Base-by-base conservation (phyloP, 2,113 vertebrate genomes). In the Tyrannus savana region DNA sequence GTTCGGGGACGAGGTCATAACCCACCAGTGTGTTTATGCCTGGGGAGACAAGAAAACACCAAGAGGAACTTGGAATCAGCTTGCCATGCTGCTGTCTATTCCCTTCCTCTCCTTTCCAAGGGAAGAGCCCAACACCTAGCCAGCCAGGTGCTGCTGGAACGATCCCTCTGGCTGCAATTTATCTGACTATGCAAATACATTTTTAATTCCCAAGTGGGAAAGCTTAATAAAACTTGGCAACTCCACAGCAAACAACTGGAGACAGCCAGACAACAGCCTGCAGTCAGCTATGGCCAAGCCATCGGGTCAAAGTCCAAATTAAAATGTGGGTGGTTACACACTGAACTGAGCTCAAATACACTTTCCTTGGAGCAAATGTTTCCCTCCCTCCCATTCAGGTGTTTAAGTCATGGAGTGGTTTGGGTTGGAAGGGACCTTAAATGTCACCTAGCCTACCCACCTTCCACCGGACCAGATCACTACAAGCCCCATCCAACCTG, bases 1-100 rank as follows among this genome's bases (percentile, higher is more conserved):
- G 99, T 96, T 99, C 99, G 3, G 99, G 99, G 93, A 99, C 99
- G 96, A 99, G 97, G 96, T 99, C 99, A 14, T 99, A 99, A n/a
- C 98, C 98, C 82, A 99, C 98, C 66, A 99, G 97, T 0, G 99
- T 99, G 96, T 99, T 99, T 97, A 99, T 98, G 44, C 99, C 99
- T 99, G 95, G 44, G 35, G 88, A 90, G 37, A 84, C n/a, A 49
- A 92, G 28, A 39, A 31, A 88, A 67, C 22, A 37, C 6, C 39
- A 17, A 7, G 14, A 91, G 7, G 5, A 69, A 23, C 49, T 19
- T 5, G 25, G 19, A 19, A 12, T 7, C 22, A 52, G 56, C 53
- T 30, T 10, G 44, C 4, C 24, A 0, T 1, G 13, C 21, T 23
- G 23, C 39, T 75, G 78, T 3, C n/a, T 10, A 1, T 23, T 47